Base-by-base conservation (phyloP, 35 echinoderm and acorn worm species). In the Eucidaris tribuloides region DNA sequence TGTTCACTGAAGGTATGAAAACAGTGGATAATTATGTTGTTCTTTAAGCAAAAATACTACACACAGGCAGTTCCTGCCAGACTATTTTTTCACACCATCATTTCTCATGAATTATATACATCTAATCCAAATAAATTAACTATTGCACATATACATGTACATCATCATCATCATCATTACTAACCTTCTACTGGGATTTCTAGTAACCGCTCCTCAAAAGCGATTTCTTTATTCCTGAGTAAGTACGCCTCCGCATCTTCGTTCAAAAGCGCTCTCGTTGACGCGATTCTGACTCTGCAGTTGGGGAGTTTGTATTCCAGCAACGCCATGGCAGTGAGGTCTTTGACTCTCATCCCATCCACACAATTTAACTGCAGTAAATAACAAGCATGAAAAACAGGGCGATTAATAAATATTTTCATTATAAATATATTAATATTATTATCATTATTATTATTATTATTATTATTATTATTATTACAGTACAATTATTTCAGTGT, bases 191-290 rank as follows among this genome's bases (percentile, higher is more conserved):
- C 52, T 15, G 77, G 45, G 33, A 80, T 80, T 58, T 55, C 45
- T 57, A 80, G 45, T 46, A 80, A 56, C 37, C 77, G 31, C 79
- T 91, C 90, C 66, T 92, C 84, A 82, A 92, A 88, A 15, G 68
- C 39, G 13, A 92, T 83, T 17, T 92, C 63, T 62, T 77, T 76
- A 55, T 76, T 78, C 62, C 46, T 30, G 14, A 92, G 55, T 27
- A 92, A 50, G 46, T 22, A 71, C 20, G 90, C 90, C 42, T 92
- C 90, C 29, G 90, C 90, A 83, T 92, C 90, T 23, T 82, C 90
- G 82, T 92, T 92, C 2, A 92, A 39, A 0, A 88, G 77, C 38
- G 90, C 90, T 64, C 62, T 79, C 6, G 84, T 92, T 0, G 43
- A 23, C 9, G 65, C 68, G 27, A 87, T 60, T 64, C 86, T 84